These are phyloP conservation scores for Trichonephila clavipes DNA, from an alignment of 1,140 invertebrate species.

Conservation along the genomic window DNA sequence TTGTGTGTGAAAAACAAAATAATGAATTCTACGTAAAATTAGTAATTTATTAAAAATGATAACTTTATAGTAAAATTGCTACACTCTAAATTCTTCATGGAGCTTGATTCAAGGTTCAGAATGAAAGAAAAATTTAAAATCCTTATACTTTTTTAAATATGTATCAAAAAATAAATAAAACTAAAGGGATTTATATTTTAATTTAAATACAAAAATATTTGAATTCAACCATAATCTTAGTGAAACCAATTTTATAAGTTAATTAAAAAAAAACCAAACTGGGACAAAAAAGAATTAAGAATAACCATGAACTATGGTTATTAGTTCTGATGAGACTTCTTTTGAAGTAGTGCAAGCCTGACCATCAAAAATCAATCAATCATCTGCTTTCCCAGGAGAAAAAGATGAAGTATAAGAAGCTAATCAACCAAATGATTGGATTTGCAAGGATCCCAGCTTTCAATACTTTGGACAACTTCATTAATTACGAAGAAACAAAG, in stretches of 20 bases:
- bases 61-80: too few relatives aligned
- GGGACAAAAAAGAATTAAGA: neutral
- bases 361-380: conserved; percentile 67
- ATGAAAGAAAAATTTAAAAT: too few relatives aligned
- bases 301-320: neutral
- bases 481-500: conserved; percentile 53
- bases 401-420: conserved; percentile 34
- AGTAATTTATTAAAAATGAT: too few relatives aligned
- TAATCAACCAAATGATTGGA: conserved; percentile 52
- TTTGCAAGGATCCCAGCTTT: conserved; percentile 7
- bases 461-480: conserved; percentile 25
- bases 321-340: conserved; percentile 14
- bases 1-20: too few relatives aligned
- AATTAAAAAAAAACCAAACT: neutral
- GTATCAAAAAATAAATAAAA: too few relatives aligned
- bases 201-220: too few relatives aligned
- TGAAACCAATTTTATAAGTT: neutral
- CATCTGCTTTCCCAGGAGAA: neutral
- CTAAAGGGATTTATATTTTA: too few relatives aligned
- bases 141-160: too few relatives aligned
- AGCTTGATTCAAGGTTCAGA: too few relatives aligned
- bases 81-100: too few relatives aligned
- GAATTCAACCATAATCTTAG: too few relatives aligned
- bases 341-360: neutral
- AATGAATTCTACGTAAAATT: too few relatives aligned